Percentiles rank a stretch among this genome's conserved stretches.
Evolutionary conservation across 2,888 invertebrate genomes (phyloP).

Genomic region (Gonocerus acuteangulatus): DNA sequence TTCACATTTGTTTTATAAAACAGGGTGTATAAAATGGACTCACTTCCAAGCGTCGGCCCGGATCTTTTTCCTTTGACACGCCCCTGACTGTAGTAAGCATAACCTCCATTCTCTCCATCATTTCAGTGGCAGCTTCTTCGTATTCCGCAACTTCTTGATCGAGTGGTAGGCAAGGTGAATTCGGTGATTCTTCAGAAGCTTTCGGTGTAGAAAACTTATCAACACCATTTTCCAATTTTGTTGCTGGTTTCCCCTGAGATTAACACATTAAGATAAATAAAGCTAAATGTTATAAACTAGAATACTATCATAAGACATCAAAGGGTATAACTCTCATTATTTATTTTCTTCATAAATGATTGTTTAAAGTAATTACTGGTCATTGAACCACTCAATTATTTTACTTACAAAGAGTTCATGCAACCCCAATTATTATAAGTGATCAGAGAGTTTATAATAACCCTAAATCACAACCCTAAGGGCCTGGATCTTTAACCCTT

Average conservation of each 20-base stretch:
- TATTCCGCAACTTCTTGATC: conserved; percentile 40
- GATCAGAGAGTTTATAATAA: no score
- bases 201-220: conserved; percentile 18
- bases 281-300: background rate
- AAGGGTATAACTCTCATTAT: no score
- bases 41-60: conserved; percentile 56
- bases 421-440: no score
- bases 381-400: no score
- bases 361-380: no score
- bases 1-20: no score
- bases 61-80: conserved; percentile 54
- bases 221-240: conserved; percentile 20
- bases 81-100: conserved; percentile 53
- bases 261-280: background rate
- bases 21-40: no score
- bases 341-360: no score
- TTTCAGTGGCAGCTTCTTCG: conserved; percentile 42
- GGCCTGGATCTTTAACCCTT: no score
- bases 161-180: conserved; percentile 34
- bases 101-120: conserved; percentile 52
- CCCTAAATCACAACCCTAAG: no score
- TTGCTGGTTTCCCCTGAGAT: conserved; percentile 24
- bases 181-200: conserved; percentile 22
- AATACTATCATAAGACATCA: no score
- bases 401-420: no score